Percentiles rank a stretch among this genome's conserved stretches.
These are phyloP conservation scores for Epinephelus fuscoguttatus DNA, from an alignment of 2,113 vertebrate species.

Conservation along the genomic window DNA sequence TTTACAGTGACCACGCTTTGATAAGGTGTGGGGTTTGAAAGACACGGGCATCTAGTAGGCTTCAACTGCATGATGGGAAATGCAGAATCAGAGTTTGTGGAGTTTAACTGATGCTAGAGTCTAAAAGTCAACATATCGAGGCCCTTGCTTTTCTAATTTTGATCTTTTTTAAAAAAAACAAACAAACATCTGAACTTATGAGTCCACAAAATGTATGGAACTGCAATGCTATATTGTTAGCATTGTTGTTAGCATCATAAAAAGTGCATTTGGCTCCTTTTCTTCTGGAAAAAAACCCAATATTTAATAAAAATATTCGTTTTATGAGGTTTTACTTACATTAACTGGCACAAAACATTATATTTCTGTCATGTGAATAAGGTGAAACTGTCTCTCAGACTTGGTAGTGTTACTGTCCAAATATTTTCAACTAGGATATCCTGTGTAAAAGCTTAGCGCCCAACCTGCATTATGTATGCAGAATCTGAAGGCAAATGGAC, in stretches of 20 bases:
- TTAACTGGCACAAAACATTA: background rate
- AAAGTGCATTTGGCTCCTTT: background rate
- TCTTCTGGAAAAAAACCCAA: background rate
- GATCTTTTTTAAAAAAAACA: background rate
- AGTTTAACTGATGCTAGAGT: background rate
- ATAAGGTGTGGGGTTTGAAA: background rate
- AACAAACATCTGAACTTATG: background rate
- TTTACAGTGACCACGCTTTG: background rate
- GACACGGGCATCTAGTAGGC: background rate
- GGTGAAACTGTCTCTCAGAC: background rate
- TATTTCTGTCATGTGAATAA: background rate
- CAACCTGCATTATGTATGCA: background rate
- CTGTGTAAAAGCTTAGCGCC: background rate
- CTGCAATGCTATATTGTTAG: background rate
- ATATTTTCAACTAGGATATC: background rate
- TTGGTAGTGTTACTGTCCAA: no score
- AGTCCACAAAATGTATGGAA: background rate
- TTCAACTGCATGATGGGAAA: conserved; percentile 2
- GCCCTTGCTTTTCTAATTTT: background rate
- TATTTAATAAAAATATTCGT: background rate
- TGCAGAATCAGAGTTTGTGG: background rate
- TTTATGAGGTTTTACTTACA: background rate
- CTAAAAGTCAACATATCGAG: background rate
- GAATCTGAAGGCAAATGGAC: no score
- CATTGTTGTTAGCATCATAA: no score